Percentiles rank a stretch among this genome's conserved stretches.
These are phyloP conservation scores for Amphiprion clarkii DNA, from an alignment of 2,797 vertebrate species.

Conservation along the genomic window DNA sequence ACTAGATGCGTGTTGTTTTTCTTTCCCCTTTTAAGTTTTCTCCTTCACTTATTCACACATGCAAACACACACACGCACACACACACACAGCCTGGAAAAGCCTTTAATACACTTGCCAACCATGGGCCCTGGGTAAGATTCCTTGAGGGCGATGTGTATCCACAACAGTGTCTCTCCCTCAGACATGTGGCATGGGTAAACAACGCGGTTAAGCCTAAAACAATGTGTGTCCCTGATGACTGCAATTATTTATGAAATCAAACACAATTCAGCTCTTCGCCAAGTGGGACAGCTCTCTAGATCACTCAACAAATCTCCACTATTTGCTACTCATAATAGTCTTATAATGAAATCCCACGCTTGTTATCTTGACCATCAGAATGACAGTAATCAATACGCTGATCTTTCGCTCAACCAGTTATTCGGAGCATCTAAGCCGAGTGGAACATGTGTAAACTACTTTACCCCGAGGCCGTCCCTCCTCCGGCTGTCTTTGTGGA, in stretches of 20 bases:
- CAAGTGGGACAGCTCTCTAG: constrained; percentile 83
- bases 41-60: constrained; percentile 51
- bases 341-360: not conserved
- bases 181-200: constrained; percentile 88
- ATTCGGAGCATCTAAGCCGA: constrained; percentile 40
- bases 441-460: constrained; percentile 64
- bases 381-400: constrained; percentile 25
- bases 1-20: constrained; percentile 81
- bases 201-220: constrained; percentile 88
- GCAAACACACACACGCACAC: constrained; percentile 45
- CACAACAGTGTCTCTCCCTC: constrained; percentile 83
- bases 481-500: constrained; percentile 53
- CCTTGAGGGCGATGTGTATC: constrained; percentile 83
- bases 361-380: not conserved
- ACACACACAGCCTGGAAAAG: constrained; percentile 60
- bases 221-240: constrained; percentile 86
- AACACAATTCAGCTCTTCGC: constrained; percentile 84
- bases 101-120: constrained; percentile 83
- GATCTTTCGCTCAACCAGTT: constrained; percentile 18
- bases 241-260: constrained; percentile 91
- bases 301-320: constrained; percentile 73
- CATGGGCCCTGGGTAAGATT: constrained; percentile 81
- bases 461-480: constrained; percentile 47
- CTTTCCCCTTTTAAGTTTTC: constrained; percentile 76
- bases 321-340: constrained; percentile 39